These are phyloP conservation scores for Cinara cedri DNA, from an alignment of 2,888 invertebrate species.

Conservation along the genomic window DNA sequence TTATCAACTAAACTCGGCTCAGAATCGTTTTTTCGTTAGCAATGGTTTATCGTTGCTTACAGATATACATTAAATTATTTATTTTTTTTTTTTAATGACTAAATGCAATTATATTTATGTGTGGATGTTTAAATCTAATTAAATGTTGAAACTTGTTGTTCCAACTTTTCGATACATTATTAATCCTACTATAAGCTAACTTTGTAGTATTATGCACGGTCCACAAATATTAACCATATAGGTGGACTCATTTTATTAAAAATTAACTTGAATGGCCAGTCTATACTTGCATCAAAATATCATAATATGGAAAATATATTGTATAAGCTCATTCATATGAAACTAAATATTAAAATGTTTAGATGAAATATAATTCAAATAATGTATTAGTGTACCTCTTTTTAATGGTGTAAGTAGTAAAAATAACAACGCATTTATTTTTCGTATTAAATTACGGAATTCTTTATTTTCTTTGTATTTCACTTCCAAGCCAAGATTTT, in stretches of 20 bases:
- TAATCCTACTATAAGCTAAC: not conserved
- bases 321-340: no score
- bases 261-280: not conserved
- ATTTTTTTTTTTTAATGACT: no score
- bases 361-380: no score
- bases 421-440: not conserved
- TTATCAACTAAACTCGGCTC: no score
- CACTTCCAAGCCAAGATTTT: not conserved
- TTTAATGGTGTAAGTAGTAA: conserved; percentile 1
- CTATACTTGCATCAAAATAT: no score
- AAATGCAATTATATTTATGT: no score
- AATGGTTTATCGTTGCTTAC: no score
- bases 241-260: not conserved
- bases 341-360: no score
- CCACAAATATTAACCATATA: conserved; percentile 17
- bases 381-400: no score
- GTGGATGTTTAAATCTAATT: not conserved
- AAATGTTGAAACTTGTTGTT: conserved; percentile 6
- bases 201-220: conserved; percentile 2
- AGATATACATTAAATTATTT: no score
- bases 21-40: no score
- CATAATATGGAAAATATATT: no score
- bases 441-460: conserved; percentile 2
- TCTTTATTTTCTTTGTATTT: not conserved
- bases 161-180: conserved; percentile 14